phyloP scores from a whole-genome alignment of 2,797 vertebrate species.

The Pteronotus mesoamericanus region DNA sequence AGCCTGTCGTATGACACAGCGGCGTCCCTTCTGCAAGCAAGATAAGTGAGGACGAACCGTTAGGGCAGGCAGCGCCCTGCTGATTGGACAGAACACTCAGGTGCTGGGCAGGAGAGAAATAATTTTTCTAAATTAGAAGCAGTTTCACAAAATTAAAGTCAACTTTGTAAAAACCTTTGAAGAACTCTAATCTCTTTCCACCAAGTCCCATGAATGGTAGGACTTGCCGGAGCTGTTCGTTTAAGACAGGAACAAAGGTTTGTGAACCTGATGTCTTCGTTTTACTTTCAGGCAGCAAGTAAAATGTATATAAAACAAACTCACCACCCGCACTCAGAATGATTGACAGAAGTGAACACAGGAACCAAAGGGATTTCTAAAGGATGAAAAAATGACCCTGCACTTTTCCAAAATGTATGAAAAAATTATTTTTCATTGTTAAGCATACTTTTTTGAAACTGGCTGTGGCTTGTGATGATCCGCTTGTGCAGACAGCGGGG shows the following conservation, averaged over 20 bases:
- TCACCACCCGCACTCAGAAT: background rate
- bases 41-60: background rate
- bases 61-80: background rate
- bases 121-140: constrained; percentile 5
- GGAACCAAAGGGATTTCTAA: background rate
- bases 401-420: background rate
- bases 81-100: constrained; percentile 44
- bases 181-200: constrained; percentile 34
- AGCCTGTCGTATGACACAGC: constrained; percentile 71
- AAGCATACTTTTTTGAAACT: background rate
- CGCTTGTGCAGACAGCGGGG: background rate
- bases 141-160: background rate
- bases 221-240: background rate
- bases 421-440: background rate
- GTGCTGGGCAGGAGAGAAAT: constrained; percentile 20
- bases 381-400: background rate
- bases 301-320: background rate
- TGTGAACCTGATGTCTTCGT: background rate
- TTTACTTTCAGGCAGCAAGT: background rate
- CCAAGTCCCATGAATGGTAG: background rate
- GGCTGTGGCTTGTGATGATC: background rate
- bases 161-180: constrained; percentile 18
- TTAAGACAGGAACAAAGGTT: background rate
- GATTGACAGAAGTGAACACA: background rate
- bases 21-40: background rate